Conservation (phyloP, 2,888 invertebrate genomes). For the Entomobrya proxima region DNA sequence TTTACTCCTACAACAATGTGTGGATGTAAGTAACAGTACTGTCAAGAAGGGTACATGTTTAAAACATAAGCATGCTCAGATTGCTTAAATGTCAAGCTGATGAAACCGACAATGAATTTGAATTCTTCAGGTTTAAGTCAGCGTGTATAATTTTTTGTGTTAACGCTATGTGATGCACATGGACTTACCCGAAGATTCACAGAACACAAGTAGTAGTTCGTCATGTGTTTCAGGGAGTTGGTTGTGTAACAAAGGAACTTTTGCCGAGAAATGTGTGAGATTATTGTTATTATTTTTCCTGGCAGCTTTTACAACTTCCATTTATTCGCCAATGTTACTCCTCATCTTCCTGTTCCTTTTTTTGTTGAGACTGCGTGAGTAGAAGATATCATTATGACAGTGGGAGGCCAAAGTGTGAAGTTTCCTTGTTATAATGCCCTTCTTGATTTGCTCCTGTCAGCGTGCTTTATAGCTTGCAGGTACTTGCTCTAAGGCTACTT, state of each 20-base stretch:
- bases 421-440: conserved; percentile 26
- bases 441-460: conserved; percentile 37
- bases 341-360: conserved; percentile 36
- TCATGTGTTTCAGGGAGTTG: neutral
- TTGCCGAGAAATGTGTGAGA: conserved; percentile 41
- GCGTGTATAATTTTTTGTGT: too few relatives aligned
- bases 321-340: neutral
- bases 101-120: too few relatives aligned
- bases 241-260: conserved; percentile 20
- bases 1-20: conserved; percentile 52
- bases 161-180: too few relatives aligned
- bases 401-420: conserved; percentile 46
- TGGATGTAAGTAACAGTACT: conserved; percentile 60
- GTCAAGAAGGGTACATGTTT: neutral
- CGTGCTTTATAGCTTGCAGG: conserved; percentile 13
- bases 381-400: neutral
- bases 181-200: neutral
- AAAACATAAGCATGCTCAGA: neutral
- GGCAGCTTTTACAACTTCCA: conserved; percentile 44
- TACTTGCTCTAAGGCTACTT: neutral
- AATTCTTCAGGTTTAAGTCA: too few relatives aligned
- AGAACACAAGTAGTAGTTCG: conserved; percentile 9
- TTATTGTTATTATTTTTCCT: conserved; percentile 38
- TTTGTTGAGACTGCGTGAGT: conserved; percentile 14
- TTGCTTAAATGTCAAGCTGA: too few relatives aligned